These are phyloP conservation scores for Drosophila malerkotliana DNA, from an alignment of 1,140 invertebrate genomes.

Conservation along the genomic window DNA sequence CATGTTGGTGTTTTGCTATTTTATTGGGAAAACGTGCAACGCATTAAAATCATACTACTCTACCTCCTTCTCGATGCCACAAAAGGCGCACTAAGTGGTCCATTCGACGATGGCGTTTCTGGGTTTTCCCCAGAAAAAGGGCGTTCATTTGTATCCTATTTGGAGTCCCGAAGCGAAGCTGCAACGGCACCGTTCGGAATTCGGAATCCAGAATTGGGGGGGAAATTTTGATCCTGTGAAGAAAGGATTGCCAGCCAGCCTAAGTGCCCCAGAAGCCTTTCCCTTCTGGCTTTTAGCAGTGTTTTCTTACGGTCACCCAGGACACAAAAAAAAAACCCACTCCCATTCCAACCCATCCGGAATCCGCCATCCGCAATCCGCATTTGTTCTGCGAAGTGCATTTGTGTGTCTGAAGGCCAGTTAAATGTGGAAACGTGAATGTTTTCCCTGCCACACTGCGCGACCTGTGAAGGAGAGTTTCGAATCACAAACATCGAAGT, in stretches of 20 bases:
- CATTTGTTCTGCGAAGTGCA: slow-evolving; percentile 28
- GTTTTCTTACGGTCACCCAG: slow-evolving; percentile 4
- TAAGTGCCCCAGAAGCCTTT: slow-evolving; percentile 34
- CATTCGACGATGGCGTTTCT: slow-evolving; percentile 45
- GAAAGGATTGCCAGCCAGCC: slow-evolving; percentile 43
- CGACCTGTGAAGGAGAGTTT: slow-evolving; percentile 23
- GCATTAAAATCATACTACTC: slow-evolving; percentile 55
- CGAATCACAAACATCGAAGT: slow-evolving; percentile 11
- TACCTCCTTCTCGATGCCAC: slow-evolving; percentile 12
- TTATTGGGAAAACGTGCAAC: slow-evolving; percentile 75
- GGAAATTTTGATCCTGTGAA: slow-evolving; percentile 40
- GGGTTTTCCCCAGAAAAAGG: slow-evolving; percentile 19
- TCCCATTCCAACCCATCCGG: slow-evolving; percentile 5
- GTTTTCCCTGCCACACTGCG: background rate
- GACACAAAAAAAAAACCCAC: background rate
- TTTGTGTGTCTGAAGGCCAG: slow-evolving; percentile 29
- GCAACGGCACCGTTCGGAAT: slow-evolving; percentile 13
- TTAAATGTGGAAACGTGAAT: slow-evolving; percentile 6
- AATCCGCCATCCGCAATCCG: background rate
- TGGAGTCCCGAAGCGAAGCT: slow-evolving; percentile 30
- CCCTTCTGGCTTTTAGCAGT: slow-evolving; percentile 31
- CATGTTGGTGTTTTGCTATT: slow-evolving; percentile 58
- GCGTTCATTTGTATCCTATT: slow-evolving; percentile 63
- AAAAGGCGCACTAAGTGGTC: slow-evolving; percentile 70
- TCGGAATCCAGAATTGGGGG: slow-evolving; percentile 11